phyloP scores from a whole-genome alignment of 2,113 vertebrate species.

The Melospiza melodia region DNA sequence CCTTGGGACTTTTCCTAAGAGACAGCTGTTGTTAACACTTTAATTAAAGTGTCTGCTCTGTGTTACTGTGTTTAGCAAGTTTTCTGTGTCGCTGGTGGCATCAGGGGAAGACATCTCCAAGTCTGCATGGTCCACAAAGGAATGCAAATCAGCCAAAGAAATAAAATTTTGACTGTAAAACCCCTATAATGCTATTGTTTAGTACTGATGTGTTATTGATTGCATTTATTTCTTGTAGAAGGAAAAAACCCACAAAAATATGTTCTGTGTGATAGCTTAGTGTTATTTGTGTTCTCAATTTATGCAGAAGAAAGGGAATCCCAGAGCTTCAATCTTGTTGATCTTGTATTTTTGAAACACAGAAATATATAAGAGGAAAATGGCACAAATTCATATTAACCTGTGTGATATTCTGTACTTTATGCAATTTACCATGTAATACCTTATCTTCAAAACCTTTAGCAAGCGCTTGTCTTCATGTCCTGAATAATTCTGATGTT shows the following conservation, averaged over 20 bases:
- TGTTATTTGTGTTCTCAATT: background rate
- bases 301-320: background rate
- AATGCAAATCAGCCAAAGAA: background rate
- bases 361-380: background rate
- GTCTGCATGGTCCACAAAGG: background rate
- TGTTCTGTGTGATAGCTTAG: background rate
- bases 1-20: fast-evolving
- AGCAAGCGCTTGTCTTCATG: background rate
- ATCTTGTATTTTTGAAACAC: background rate
- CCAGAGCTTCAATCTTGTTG: background rate
- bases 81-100: background rate
- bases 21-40: background rate
- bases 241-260: background rate
- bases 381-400: background rate
- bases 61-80: background rate
- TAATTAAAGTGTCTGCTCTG: background rate
- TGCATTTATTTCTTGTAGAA: background rate
- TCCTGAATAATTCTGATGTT: background rate
- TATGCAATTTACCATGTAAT: background rate
- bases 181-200: background rate
- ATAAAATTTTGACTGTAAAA: background rate
- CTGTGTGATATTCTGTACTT: background rate
- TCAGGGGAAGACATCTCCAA: background rate
- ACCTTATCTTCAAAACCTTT: background rate
- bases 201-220: background rate